Evolutionary conservation across 2,113 vertebrate species (phyloP).

Genomic region (Eudyptes chrysolophus): DNA sequence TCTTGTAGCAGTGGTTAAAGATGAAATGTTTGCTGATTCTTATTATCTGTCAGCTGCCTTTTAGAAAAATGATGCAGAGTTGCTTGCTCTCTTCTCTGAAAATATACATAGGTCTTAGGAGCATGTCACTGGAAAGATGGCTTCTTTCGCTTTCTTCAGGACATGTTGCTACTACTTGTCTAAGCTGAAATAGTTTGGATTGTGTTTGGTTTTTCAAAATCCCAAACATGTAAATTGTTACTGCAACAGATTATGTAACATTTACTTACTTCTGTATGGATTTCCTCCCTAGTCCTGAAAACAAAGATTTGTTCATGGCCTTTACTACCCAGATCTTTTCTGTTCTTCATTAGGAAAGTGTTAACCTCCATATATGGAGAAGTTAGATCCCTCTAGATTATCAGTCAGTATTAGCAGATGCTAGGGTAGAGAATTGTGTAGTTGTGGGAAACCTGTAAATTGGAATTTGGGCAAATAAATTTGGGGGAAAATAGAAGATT

Average conservation of each 20-base stretch:
- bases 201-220: background rate
- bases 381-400: background rate
- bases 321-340: background rate
- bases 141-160: background rate
- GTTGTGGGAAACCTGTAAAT: background rate
- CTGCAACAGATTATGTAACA: background rate
- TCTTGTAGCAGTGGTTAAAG: background rate
- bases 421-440: background rate
- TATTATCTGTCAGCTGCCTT: background rate
- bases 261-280: background rate
- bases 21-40: background rate
- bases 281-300: background rate
- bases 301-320: background rate
- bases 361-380: background rate
- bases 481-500: background rate
- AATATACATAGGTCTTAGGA: background rate
- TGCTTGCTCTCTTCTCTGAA: background rate
- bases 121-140: background rate
- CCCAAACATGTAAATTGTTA: background rate
- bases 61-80: background rate
- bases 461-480: background rate
- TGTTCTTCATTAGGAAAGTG: background rate
- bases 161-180: background rate
- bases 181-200: background rate
- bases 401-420: background rate